A percentile compares a stretch with the other conserved stretches of the same genome.
These are phyloP conservation scores for Bombus waltoni DNA, from an alignment of 1,140 invertebrate genomes.

Conservation along the genomic window DNA sequence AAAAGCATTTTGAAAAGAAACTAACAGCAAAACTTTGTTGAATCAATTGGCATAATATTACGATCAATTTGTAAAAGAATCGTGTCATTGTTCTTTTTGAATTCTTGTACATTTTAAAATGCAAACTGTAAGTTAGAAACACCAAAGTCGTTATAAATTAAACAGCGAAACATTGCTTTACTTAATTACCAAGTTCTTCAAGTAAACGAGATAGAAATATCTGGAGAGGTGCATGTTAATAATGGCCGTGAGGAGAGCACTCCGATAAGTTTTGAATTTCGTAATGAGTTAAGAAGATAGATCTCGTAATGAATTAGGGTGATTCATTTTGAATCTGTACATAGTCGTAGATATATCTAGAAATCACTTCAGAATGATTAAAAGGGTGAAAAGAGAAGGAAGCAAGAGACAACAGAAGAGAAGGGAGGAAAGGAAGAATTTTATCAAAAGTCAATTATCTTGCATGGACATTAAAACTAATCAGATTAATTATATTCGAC, in stretches of 20 bases:
- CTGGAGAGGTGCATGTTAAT: neutral
- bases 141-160: neutral
- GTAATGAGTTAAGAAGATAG: neutral
- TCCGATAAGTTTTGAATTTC: neutral
- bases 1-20: neutral
- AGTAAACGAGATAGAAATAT: neutral
- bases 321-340: neutral
- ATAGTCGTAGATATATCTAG: neutral
- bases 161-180: neutral
- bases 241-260: neutral
- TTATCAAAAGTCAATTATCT: neutral
- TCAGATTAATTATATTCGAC: no score
- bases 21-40: neutral
- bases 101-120: neutral
- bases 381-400: no score
- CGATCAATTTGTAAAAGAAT: neutral
- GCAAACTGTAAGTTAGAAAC: neutral
- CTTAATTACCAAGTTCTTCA: slow-evolving; percentile 4
- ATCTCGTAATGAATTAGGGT: neutral
- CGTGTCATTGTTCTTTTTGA: neutral
- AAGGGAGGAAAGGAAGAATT: neutral
- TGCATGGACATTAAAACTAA: neutral
- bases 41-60: neutral
- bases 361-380: no score
- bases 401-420: no score